Percentiles rank a stretch among this genome's conserved stretches.
Evolutionary conservation across 2,888 invertebrate genomes (phyloP).

Genomic region (Spicauda simplicius): DNA sequence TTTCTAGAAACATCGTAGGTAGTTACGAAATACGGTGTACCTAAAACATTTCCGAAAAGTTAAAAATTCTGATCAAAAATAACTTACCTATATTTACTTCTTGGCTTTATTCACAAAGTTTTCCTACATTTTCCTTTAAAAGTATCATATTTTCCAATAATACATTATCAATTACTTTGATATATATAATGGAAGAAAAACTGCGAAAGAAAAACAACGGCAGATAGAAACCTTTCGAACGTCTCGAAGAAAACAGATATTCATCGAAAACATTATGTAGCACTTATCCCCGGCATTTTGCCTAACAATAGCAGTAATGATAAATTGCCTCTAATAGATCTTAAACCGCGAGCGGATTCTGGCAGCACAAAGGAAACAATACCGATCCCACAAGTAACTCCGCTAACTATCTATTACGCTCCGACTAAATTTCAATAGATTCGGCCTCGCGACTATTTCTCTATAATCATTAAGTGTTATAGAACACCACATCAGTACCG

Average conservation of each 20-base stretch:
- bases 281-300: constrained; percentile 37
- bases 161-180: too few relatives aligned
- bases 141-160: too few relatives aligned
- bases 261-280: constrained; percentile 31
- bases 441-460: constrained; percentile 28
- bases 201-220: background rate
- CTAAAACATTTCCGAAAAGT: too few relatives aligned
- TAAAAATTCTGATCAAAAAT: too few relatives aligned
- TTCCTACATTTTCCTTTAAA: too few relatives aligned
- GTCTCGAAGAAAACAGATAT: constrained; percentile 17
- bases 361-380: constrained; percentile 44
- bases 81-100: too few relatives aligned
- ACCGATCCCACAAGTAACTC: constrained; percentile 42
- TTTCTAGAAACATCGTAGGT: too few relatives aligned
- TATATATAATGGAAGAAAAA: too few relatives aligned
- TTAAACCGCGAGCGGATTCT: constrained; percentile 39
- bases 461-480: constrained; percentile 19
- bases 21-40: too few relatives aligned
- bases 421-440: constrained; percentile 44
- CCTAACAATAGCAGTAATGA: constrained; percentile 42
- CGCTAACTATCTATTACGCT: constrained; percentile 43
- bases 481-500: background rate
- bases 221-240: background rate
- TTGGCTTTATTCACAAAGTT: too few relatives aligned
- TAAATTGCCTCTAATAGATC: constrained; percentile 42